These are phyloP conservation scores for Drosophila hydei DNA, from an alignment of 1,140 invertebrate species.

Conservation along the genomic window DNA sequence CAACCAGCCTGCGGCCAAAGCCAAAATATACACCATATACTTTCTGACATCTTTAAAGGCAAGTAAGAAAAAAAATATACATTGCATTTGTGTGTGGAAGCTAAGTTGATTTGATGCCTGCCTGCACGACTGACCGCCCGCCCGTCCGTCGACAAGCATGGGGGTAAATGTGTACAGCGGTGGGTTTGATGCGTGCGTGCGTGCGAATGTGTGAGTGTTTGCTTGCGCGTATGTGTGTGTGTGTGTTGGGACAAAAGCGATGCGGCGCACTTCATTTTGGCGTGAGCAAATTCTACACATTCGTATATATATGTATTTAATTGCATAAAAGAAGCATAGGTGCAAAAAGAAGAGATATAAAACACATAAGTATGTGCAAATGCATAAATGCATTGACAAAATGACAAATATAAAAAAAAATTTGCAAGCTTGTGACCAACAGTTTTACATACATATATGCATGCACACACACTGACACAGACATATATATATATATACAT, in stretches of 20 bases:
- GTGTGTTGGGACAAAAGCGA: slow-evolving; percentile 32
- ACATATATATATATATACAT: slow-evolving; percentile 2
- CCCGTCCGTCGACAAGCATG: neutral
- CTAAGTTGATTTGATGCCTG: slow-evolving; percentile 13
- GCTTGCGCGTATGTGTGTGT: slow-evolving; percentile 8
- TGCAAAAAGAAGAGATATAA: slow-evolving; percentile 1
- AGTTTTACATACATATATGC: slow-evolving; percentile 4
- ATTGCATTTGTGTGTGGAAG: slow-evolving; percentile 29
- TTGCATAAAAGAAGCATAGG: slow-evolving; percentile 24
- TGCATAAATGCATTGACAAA: slow-evolving; percentile 5
- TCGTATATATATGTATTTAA: slow-evolving; percentile 17
- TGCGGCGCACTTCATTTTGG: slow-evolving; percentile 42
- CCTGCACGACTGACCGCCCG: neutral
- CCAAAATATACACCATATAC: slow-evolving; percentile 7
- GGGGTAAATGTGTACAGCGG: slow-evolving; percentile 12
- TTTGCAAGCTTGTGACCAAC: slow-evolving; percentile 48
- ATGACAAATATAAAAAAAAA: slow-evolving; percentile 11
- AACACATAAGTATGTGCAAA: slow-evolving; percentile 5
- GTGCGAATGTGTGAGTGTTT: slow-evolving; percentile 31
- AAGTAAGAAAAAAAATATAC: slow-evolving; percentile 19
- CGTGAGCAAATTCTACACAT: slow-evolving; percentile 24
- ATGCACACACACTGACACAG: too few species aligned
- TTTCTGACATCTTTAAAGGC: slow-evolving; percentile 19
- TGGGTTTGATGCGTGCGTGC: slow-evolving; percentile 45
- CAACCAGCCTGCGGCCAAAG: slow-evolving; percentile 21